Evolutionary conservation across 1,140 invertebrate genomes (phyloP).

Genomic region (Calliphora vicina): DNA sequence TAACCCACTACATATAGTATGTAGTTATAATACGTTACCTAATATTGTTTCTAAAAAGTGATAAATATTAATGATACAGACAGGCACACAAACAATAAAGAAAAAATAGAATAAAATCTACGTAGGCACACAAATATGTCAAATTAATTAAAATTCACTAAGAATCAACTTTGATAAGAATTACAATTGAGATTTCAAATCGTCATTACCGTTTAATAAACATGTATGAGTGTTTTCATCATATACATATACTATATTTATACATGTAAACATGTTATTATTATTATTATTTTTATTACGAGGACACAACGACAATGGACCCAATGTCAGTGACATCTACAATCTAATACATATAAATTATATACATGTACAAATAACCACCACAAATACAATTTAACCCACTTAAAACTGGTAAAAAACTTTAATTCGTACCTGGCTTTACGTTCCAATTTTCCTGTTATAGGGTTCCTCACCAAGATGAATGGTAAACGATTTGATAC

Average conservation of each 20-base stretch:
- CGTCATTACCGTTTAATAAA: neutral
- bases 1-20: too few relatives aligned
- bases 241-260: too few relatives aligned
- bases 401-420: neutral
- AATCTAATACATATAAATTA: neutral
- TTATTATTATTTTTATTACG: neutral
- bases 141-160: neutral
- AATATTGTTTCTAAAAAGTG: too few relatives aligned
- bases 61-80: neutral
- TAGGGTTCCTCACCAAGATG: slow-evolving; percentile 78
- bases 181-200: neutral
- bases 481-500: slow-evolving; percentile 90
- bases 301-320: slow-evolving; percentile 29
- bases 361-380: neutral
- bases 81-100: neutral
- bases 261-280: too few relatives aligned
- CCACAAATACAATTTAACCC: neutral
- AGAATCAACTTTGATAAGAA: neutral
- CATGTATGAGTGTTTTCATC: neutral
- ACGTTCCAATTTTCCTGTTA: slow-evolving; percentile 75
- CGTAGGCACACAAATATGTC: too few relatives aligned
- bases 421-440: slow-evolving; percentile 77
- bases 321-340: slow-evolving; percentile 12
- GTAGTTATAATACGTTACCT: too few relatives aligned
- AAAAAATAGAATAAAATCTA: neutral